phyloP scores from a whole-genome alignment of 53 echinoderm and acorn worm genomes.

The Mesocentrotus franciscanus region DNA sequence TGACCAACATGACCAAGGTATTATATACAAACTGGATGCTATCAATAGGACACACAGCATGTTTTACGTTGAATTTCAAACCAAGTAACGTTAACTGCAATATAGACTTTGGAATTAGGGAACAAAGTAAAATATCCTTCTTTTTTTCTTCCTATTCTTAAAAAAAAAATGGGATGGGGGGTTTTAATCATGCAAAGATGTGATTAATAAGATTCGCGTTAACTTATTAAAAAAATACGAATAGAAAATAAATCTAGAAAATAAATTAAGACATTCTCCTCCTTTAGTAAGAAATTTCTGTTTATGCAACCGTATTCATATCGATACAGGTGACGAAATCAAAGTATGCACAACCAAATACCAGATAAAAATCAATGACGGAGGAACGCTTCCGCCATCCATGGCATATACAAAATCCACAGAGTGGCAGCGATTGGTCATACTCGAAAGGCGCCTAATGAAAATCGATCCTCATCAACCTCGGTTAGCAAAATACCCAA shows the following conservation, averaged over 20 bases:
- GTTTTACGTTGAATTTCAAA: too few species aligned
- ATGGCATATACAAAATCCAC: neutral
- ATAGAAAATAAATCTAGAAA: neutral
- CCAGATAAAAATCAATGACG: conserved; percentile 1
- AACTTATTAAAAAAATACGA: neutral
- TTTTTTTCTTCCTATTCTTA: too few species aligned
- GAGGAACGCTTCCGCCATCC: neutral
- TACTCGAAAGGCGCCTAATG: neutral
- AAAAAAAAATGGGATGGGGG: too few species aligned
- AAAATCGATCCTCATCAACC: conserved; percentile 16
- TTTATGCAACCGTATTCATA: neutral
- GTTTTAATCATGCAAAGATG: neutral
- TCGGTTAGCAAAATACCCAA: neutral
- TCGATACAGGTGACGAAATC: neutral
- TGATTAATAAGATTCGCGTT: neutral
- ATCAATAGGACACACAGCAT: neutral
- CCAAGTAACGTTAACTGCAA: too few species aligned
- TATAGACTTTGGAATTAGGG: too few species aligned
- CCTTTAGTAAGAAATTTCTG: neutral
- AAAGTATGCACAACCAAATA: neutral
- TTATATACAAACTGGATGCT: neutral
- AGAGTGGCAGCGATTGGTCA: neutral
- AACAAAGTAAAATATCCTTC: neutral
- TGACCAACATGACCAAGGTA: neutral
- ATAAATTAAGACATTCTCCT: neutral